phyloP scores from a whole-genome alignment of 2,888 invertebrate species.

The Cenopis cana region DNA sequence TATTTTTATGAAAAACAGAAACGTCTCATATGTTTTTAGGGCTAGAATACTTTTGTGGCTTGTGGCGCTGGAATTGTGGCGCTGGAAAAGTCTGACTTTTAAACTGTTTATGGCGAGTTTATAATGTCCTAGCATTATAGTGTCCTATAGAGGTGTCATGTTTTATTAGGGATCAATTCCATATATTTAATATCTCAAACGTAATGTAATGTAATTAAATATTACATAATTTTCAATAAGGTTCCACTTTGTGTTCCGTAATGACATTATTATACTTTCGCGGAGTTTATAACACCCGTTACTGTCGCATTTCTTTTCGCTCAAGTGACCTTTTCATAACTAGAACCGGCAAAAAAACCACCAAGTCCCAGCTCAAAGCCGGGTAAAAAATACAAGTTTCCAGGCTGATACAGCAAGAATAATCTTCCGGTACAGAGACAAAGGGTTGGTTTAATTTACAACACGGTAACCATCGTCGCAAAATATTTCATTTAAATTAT shows the following conservation, averaged over 20 bases:
- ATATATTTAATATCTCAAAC: too few species aligned
- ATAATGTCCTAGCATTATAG: not conserved
- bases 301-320: conserved; percentile 15
- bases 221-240: not conserved
- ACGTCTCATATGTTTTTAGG: conserved; percentile 7
- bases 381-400: conserved; percentile 39
- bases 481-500: conserved; percentile 18
- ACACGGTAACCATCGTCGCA: conserved; percentile 58
- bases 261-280: conserved; percentile 1
- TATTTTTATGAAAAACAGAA: conserved; percentile 8
- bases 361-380: conserved; percentile 31
- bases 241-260: not conserved
- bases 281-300: not conserved
- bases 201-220: too few species aligned
- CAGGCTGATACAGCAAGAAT: conserved; percentile 39
- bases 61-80: not conserved
- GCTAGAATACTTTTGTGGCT: not conserved
- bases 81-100: not conserved
- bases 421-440: conserved; percentile 53
- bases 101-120: not conserved
- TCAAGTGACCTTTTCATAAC: conserved; percentile 31
- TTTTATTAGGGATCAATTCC: not conserved
- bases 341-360: conserved; percentile 12
- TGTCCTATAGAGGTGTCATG: not conserved
- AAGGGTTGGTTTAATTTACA: conserved; percentile 55